These are phyloP conservation scores for Siniperca obscura DNA, from an alignment of 2,797 vertebrate species.

Conservation along the genomic window DNA sequence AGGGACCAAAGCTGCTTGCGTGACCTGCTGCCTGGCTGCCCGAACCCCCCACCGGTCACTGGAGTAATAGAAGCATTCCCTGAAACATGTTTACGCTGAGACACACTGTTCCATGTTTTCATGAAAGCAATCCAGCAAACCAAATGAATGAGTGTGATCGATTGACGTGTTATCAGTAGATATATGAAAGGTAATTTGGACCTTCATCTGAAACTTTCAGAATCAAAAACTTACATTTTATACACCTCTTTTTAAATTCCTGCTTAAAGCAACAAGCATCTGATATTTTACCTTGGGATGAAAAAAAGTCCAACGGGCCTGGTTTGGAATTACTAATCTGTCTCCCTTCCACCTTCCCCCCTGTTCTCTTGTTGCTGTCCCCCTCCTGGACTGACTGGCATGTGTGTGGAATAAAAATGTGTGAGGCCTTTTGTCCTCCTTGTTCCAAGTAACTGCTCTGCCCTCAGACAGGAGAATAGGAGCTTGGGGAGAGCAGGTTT, in stretches of 20 bases:
- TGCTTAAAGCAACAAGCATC: background rate
- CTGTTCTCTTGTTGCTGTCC: conserved; percentile 64
- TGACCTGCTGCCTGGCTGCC: conserved; percentile 46
- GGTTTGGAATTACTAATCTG: conserved; percentile 61
- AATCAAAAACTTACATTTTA: too few relatives aligned
- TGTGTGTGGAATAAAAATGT: conserved; percentile 84
- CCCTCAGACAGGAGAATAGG: conserved; percentile 47
- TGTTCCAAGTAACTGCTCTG: conserved; percentile 50
- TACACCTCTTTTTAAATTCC: background rate
- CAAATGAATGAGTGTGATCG: background rate
- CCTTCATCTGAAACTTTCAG: background rate
- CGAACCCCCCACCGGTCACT: conserved; percentile 15
- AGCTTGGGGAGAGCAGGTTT: conserved; percentile 45
- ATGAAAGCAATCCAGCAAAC: background rate
- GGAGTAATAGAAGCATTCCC: conserved; percentile 33
- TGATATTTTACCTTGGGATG: conserved; percentile 29
- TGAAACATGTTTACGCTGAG: conserved; percentile 1
- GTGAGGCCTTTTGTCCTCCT: conserved; percentile 74
- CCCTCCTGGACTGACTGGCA: conserved; percentile 62
- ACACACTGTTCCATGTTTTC: background rate
- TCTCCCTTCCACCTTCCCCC: conserved; percentile 24
- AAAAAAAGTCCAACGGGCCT: conserved; percentile 20
- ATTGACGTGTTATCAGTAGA: background rate
- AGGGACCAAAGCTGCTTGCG: conserved; percentile 70
- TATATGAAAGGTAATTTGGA: background rate